phyloP scores from a whole-genome alignment of 2,888 invertebrate species.

The Lasioglossum oenotherae region DNA sequence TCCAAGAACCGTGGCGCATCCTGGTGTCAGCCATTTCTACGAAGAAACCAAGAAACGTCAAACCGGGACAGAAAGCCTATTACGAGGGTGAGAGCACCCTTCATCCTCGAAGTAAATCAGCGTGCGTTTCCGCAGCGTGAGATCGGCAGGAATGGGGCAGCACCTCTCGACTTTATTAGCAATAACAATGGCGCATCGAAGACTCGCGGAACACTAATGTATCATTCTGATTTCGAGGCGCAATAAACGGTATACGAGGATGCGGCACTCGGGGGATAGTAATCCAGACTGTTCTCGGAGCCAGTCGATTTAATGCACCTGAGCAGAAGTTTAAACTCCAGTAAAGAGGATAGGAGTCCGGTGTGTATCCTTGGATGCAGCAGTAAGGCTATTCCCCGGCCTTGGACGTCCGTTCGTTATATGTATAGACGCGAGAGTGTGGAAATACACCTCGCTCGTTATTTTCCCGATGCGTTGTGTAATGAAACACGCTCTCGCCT shows the following conservation, averaged over 20 bases:
- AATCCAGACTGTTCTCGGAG: slow-evolving; percentile 17
- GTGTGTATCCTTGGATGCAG: slow-evolving; percentile 67
- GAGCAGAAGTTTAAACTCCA: slow-evolving; percentile 61
- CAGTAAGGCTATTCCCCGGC: slow-evolving; percentile 70
- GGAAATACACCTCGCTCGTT: slow-evolving; percentile 65
- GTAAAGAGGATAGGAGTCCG: slow-evolving; percentile 61
- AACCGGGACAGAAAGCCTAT: background rate
- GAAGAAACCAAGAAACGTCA: background rate
- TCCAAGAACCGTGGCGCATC: background rate
- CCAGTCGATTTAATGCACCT: slow-evolving; percentile 60
- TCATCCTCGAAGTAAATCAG: background rate
- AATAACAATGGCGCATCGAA: slow-evolving; percentile 58
- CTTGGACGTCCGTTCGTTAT: slow-evolving; percentile 68
- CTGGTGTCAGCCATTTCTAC: background rate
- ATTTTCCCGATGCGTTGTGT: slow-evolving; percentile 67
- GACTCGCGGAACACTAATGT: slow-evolving; percentile 47
- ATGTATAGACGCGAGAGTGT: slow-evolving; percentile 48
- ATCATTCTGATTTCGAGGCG: slow-evolving; percentile 56
- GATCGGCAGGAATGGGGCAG: slow-evolving; percentile 9
- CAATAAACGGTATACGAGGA: slow-evolving; percentile 49
- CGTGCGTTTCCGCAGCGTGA: background rate
- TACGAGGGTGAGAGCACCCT: slow-evolving; percentile 7
- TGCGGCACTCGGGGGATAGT: slow-evolving; percentile 7
- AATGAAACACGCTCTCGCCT: slow-evolving; percentile 55
- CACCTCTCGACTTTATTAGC: slow-evolving; percentile 50